Percentiles rank a stretch among this genome's conserved stretches.
Conservation (phyloP, 2,888 invertebrate genomes). For the Dorcus parallelipipedus region DNA sequence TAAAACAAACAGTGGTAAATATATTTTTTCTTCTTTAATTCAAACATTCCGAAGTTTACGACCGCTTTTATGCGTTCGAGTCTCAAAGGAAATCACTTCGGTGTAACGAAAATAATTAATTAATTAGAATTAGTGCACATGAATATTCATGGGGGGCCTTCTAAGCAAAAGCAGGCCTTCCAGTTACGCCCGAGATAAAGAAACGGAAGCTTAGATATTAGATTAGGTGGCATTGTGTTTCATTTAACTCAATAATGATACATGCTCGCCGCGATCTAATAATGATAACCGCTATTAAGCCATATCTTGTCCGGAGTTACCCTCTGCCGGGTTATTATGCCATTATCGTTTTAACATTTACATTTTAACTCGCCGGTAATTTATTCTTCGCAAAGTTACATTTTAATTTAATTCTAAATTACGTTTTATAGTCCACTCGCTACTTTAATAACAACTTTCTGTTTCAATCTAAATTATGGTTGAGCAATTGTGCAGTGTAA, state of each 20-base stretch:
- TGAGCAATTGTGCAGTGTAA: too few species aligned
- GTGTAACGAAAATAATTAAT: constrained; percentile 13
- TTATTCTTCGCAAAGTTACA: constrained; percentile 12
- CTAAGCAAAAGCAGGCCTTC: constrained; percentile 7
- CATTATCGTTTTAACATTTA: constrained; percentile 15
- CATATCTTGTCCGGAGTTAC: constrained; percentile 17
- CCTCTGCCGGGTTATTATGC: constrained; percentile 15
- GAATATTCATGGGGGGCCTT: constrained; percentile 16
- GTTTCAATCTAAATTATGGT: too few species aligned
- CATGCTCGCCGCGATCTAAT: constrained; percentile 23
- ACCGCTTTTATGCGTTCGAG: too few species aligned
- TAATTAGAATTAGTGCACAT: constrained; percentile 17
- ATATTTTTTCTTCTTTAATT: neutral
- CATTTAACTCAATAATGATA: constrained; percentile 26
- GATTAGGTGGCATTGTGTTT: constrained; percentile 25
- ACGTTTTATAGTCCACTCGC: neutral
- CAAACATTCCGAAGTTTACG: too few species aligned
- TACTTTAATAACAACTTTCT: too few species aligned
- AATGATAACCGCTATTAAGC: constrained; percentile 24
- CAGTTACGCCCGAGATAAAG: constrained; percentile 15
- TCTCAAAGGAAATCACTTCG: constrained; percentile 3
- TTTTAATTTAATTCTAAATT: constrained; percentile 4
- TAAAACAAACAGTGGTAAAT: neutral
- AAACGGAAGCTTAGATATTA: constrained; percentile 23
- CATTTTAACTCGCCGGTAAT: constrained; percentile 16